Evolutionary conservation across 2,888 invertebrate genomes (phyloP), one percentile per base, ranked within the genome.

Genomic region (Pristionchus arcanus): DNA sequence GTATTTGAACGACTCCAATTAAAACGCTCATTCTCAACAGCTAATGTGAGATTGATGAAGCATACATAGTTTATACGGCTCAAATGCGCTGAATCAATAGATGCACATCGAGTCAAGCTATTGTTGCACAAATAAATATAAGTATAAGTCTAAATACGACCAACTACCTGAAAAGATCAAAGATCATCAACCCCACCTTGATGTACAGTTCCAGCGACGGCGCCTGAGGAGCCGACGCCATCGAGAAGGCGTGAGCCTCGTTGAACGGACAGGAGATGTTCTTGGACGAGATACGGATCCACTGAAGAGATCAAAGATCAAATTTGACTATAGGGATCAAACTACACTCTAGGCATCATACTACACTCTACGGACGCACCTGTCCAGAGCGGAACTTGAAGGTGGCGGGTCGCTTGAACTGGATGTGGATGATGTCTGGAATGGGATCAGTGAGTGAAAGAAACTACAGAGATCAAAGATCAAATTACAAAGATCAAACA

Each of bases 201-300:
- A 98, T 98, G 95, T 98, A 98, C 94, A 98, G 97, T 5, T 98
- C 98, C 21, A 98, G 96, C 95, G 97, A 98, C 95, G 98, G 98
- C 95, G 98, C 98, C 94, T 98, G 98, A 0, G 98, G 98, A 0
- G 98, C 98, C 21, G 98, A 98, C 0, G 98, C 98, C 87, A 98
- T 95, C 0, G 98, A 98, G 95, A 98, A 98, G 25, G 98, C 98
- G 95, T 98, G 98, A 96, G 97, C 98, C 95, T 98, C 98, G 90
- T 95, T 95, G 92, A 95, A 95, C 34, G 98, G 98, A 95, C 98
- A 98, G 0, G 97, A 97, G n/a, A 98, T 96, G 28, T 97, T 97
- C 0, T 98, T 98, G 95, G 98, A 98, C 0, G 98, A 97, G 16
- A 98, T 96, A 0, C 98, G 97, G 16, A 98, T 97, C 95, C 95